Evolutionary conservation across 2,113 vertebrate genomes (phyloP).

Genomic region (Podiceps cristatus): DNA sequence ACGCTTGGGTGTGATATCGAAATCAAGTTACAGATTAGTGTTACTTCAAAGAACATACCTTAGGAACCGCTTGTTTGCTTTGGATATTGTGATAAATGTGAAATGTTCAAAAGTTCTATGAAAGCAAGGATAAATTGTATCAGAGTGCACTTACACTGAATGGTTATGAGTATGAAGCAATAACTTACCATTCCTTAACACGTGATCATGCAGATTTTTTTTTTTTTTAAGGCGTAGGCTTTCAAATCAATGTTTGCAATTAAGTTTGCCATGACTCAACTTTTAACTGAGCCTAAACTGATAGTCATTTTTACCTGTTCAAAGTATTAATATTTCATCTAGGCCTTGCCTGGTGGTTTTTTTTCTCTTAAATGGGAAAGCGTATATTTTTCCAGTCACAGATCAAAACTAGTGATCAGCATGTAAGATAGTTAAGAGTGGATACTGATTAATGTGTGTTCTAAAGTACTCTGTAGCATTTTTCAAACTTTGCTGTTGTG

Average conservation of each 20-base stretch:
- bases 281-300: background rate
- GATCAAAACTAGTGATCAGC: background rate
- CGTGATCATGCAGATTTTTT: background rate
- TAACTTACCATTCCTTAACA: background rate
- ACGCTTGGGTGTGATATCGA: background rate
- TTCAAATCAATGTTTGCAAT: background rate
- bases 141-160: background rate
- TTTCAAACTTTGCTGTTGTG: background rate
- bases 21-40: background rate
- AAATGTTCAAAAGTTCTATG: background rate
- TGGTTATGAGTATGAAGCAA: background rate
- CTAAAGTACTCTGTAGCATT: background rate
- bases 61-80: background rate
- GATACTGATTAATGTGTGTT: background rate
- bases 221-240: background rate
- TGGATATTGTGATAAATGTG: background rate
- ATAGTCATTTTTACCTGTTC: background rate
- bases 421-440: background rate
- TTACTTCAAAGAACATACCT: background rate
- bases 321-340: background rate
- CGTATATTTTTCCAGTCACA: background rate
- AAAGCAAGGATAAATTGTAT: background rate
- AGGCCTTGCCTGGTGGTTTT: background rate
- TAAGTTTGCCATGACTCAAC: background rate
- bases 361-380: background rate